These are phyloP conservation scores for Drosophila rhopaloa DNA, from an alignment of 1,140 invertebrate species.

Conservation along the genomic window DNA sequence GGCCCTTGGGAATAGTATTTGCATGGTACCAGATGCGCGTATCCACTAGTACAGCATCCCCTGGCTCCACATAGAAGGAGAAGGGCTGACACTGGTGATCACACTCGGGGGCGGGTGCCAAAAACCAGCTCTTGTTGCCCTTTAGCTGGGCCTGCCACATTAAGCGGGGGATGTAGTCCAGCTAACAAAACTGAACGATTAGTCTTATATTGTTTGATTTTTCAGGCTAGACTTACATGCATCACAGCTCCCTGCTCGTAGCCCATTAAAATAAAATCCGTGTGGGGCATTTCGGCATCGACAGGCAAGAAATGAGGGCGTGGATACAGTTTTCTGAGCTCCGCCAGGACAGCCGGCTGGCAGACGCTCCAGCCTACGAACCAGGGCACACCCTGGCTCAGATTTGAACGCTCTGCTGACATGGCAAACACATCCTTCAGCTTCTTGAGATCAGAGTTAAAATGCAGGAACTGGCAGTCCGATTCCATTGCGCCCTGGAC, in stretches of 20 bases:
- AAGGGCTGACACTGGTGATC: conserved; percentile 90
- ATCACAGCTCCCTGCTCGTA: conserved; percentile 96
- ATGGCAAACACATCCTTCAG: conserved; percentile 92
- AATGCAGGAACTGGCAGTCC: conserved; percentile 95
- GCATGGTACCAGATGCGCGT: conserved; percentile 97
- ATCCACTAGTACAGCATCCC: conserved; percentile 94
- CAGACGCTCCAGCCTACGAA: conserved; percentile 98
- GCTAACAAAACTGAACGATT: conserved; percentile 85
- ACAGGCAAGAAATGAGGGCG: conserved; percentile 94
- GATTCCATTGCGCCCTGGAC: conserved; percentile 89
- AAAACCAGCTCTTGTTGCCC: conserved; percentile 93
- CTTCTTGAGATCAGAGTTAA: conserved; percentile 92
- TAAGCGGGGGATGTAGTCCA: conserved; percentile 95
- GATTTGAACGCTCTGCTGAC: conserved; percentile 88
- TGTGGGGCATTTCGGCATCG: conserved; percentile 94
- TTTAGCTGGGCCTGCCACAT: conserved; percentile 97
- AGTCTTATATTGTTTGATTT: neutral
- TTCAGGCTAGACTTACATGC: conserved; percentile 90
- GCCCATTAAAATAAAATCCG: conserved; percentile 97
- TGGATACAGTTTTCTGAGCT: conserved; percentile 91
- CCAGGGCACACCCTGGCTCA: conserved; percentile 90
- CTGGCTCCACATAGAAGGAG: conserved; percentile 91
- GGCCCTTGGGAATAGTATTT: conserved; percentile 92
- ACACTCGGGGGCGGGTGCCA: conserved; percentile 95
- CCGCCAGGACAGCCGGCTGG: conserved; percentile 90